Conservation (phyloP, 2,888 invertebrate species). For the Choristoneura rosaceana region DNA sequence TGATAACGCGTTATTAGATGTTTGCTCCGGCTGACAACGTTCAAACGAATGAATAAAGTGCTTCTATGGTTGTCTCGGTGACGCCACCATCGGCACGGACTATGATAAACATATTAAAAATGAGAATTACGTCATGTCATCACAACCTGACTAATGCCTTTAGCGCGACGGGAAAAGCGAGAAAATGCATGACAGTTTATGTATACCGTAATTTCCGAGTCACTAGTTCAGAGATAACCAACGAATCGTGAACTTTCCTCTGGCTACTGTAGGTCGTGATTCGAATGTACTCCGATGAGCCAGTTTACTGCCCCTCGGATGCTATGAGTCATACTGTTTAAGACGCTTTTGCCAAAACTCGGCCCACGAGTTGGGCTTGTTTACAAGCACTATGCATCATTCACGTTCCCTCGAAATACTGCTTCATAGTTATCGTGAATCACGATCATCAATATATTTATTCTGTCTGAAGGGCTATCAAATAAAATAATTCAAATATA, state of each 20-base stretch:
- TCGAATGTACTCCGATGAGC: conserved; percentile 3
- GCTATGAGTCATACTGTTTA: conserved; percentile 28
- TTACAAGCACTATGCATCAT: conserved; percentile 50
- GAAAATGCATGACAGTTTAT: conserved; percentile 27
- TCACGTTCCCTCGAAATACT: conserved; percentile 55
- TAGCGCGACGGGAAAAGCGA: conserved; percentile 33
- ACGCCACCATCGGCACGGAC: conserved; percentile 44
- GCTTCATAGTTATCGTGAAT: conserved; percentile 50
- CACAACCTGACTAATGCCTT: conserved; percentile 41
- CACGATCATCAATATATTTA: not conserved
- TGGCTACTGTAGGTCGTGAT: conserved; percentile 7
- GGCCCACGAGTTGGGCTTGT: conserved; percentile 51
- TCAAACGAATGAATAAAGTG: conserved; percentile 46
- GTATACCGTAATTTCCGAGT: conserved; percentile 15
- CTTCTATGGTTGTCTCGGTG: conserved; percentile 51
- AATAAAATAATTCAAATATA: not conserved
- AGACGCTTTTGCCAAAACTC: conserved; percentile 44
- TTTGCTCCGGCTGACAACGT: conserved; percentile 40
- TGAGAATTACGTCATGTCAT: conserved; percentile 57
- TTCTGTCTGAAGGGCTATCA: not conserved
- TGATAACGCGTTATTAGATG: conserved; percentile 40
- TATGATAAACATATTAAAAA: conserved; percentile 59
- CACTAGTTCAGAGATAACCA: not conserved
- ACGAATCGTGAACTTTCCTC: conserved; percentile 3
- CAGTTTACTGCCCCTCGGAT: conserved; percentile 22